phyloP scores from a whole-genome alignment of 2,113 vertebrate species.

The Neodon shergylaensis region DNA sequence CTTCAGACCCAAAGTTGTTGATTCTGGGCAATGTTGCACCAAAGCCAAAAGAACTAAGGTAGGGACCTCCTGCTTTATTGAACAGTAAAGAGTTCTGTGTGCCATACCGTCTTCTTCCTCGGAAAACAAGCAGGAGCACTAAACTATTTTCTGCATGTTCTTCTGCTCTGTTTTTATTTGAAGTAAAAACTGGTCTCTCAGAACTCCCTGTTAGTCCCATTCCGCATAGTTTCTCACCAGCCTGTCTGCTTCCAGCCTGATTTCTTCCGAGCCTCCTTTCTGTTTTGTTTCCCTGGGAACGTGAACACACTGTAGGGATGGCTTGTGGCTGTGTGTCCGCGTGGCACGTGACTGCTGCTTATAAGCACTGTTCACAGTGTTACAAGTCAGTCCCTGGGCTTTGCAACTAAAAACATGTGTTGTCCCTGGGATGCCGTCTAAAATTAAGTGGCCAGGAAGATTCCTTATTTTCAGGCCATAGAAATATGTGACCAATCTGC shows the following conservation, averaged over 20 bases:
- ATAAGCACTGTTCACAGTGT: neutral
- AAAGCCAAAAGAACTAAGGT: neutral
- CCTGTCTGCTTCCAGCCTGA: neutral
- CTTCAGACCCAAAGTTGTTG: neutral
- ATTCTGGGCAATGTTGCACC: neutral
- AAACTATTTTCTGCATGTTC: constrained; percentile 4
- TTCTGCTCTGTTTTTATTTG: neutral
- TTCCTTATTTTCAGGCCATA: constrained; percentile 12
- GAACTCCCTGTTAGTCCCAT: neutral
- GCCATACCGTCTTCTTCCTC: neutral
- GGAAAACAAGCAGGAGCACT: neutral
- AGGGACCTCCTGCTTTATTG: neutral
- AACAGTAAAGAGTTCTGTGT: neutral
- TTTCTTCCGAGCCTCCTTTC: neutral
- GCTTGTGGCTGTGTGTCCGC: neutral
- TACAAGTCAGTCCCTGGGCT: neutral
- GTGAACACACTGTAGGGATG: neutral
- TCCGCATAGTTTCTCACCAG: neutral
- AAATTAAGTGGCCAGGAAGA: constrained; percentile 37
- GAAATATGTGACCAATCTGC: neutral
- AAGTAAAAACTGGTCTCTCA: constrained; percentile 5
- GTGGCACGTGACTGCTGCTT: neutral
- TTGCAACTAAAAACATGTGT: neutral
- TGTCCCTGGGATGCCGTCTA: constrained; percentile 20
- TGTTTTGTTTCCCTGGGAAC: neutral